Evolutionary conservation across 1,140 invertebrate species (phyloP).

Genomic region (Antheraea mylitta): DNA sequence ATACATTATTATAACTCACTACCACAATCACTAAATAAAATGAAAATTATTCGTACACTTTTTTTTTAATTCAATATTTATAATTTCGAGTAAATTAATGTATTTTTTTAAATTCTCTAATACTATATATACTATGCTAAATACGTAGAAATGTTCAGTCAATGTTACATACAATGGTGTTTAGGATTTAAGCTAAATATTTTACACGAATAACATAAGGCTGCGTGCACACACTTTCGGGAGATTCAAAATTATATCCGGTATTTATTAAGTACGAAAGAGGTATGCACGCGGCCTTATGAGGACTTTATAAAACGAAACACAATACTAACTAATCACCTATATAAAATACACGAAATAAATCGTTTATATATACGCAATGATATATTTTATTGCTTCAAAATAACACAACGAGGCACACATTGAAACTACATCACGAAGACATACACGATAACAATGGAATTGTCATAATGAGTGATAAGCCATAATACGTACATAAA

Average conservation of each 20-base stretch:
- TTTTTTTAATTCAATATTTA: conserved; percentile 24
- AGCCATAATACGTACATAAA: conserved; percentile 43
- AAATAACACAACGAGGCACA: conserved; percentile 57
- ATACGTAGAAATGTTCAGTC: conserved; percentile 76
- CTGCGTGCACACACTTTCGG: conserved; percentile 27
- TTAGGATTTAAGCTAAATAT: conserved; percentile 56
- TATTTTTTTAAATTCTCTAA: conserved; percentile 35
- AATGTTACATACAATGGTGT: conserved; percentile 76
- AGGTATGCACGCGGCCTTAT: conserved; percentile 24
- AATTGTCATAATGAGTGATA: conserved; percentile 50
- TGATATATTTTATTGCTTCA: conserved; percentile 52
- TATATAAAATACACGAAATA: neutral
- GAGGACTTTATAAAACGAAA: conserved; percentile 20
- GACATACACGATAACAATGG: conserved; percentile 38
- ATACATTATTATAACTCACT: conserved; percentile 43
- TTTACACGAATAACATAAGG: conserved; percentile 30
- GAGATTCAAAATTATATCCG: conserved; percentile 31
- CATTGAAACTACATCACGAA: conserved; percentile 37
- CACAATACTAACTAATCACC: conserved; percentile 22
- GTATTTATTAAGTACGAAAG: conserved; percentile 27
- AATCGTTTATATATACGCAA: conserved; percentile 21
- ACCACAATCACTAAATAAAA: conserved; percentile 34
- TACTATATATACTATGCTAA: conserved; percentile 53
- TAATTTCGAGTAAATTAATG: conserved; percentile 30
- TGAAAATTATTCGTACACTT: conserved; percentile 35